Conservation (phyloP, 2,888 invertebrate species). For the Hetaerina titia region DNA sequence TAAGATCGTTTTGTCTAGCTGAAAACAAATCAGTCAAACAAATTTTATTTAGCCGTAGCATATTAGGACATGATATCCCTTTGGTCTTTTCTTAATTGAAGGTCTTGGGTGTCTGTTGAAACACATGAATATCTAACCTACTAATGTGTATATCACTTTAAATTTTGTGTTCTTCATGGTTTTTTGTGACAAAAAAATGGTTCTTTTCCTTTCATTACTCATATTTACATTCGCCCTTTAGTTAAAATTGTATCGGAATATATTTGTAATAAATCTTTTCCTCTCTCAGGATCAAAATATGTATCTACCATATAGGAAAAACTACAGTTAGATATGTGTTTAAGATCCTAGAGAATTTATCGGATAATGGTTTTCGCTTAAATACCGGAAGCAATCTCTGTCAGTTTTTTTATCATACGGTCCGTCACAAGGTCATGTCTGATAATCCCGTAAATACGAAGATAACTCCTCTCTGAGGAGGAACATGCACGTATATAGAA, state of each 20-base stretch:
- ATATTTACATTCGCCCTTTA: too few relatives aligned
- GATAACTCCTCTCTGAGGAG: neutral
- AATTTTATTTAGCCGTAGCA: too few relatives aligned
- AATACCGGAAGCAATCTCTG: neutral
- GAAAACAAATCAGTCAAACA: too few relatives aligned
- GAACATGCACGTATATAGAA: neutral
- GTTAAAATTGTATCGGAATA: neutral
- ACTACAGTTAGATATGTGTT: neutral
- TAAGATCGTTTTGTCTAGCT: too few relatives aligned
- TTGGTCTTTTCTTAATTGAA: too few relatives aligned
- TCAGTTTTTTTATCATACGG: neutral
- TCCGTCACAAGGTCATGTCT: neutral
- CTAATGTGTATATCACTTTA: too few relatives aligned
- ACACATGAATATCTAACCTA: too few relatives aligned
- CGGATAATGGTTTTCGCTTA: neutral
- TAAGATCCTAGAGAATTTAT: neutral
- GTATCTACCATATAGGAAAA: neutral
- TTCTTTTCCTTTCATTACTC: too few relatives aligned
- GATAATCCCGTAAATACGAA: neutral
- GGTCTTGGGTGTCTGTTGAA: too few relatives aligned
- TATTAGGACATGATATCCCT: too few relatives aligned
- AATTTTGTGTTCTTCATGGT: too few relatives aligned
- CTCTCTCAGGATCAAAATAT: neutral
- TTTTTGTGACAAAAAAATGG: too few relatives aligned
- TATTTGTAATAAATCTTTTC: neutral